phyloP scores from a whole-genome alignment of 1,140 invertebrate species.

The Papilio machaon region DNA sequence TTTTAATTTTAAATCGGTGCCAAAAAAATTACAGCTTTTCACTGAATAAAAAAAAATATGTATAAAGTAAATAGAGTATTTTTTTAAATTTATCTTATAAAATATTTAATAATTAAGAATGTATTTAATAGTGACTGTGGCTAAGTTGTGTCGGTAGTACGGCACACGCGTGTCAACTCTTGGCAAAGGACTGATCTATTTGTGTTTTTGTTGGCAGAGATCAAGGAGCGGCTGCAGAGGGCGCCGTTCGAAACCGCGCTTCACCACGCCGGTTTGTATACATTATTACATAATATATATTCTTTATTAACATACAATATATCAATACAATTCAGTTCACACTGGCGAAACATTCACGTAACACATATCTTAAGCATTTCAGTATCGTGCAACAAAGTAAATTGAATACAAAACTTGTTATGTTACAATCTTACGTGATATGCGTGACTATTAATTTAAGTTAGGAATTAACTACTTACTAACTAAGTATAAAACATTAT shows the following conservation, averaged over 20 bases:
- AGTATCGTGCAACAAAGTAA: too few relatives aligned
- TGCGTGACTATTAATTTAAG: too few relatives aligned
- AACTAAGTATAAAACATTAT: neutral
- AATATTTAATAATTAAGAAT: neutral
- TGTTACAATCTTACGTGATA: too few relatives aligned
- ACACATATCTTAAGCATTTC: too few relatives aligned
- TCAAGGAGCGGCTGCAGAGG: slow-evolving; percentile 76
- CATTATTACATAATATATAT: neutral
- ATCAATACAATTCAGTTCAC: neutral
- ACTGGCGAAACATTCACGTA: neutral
- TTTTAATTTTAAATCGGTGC: too few relatives aligned
- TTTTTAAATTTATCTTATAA: too few relatives aligned
- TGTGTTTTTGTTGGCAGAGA: slow-evolving; percentile 79
- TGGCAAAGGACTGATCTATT: slow-evolving; percentile 68
- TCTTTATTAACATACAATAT: neutral
- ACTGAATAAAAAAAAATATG: too few relatives aligned
- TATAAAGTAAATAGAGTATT: too few relatives aligned
- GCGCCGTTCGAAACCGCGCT: slow-evolving; percentile 83
- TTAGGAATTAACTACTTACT: too few relatives aligned
- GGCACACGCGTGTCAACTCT: slow-evolving; percentile 26
- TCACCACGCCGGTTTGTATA: slow-evolving; percentile 79
- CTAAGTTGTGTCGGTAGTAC: neutral
- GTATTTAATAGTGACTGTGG: neutral
- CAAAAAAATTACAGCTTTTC: too few relatives aligned
- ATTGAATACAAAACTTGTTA: too few relatives aligned